Evolutionary conservation across 2,888 invertebrate species (phyloP).

Genomic region (Nowickia ferox): DNA sequence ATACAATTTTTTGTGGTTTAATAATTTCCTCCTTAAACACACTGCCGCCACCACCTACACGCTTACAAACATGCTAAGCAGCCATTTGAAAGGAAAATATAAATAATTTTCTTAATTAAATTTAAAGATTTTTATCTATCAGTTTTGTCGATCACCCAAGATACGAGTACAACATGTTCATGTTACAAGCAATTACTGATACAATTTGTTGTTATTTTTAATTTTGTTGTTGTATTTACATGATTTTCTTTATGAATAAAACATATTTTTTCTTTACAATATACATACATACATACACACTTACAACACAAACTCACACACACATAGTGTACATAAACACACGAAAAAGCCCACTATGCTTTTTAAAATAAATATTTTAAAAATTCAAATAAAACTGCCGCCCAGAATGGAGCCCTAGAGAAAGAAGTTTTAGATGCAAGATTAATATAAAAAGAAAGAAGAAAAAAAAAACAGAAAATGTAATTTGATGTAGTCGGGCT

Average conservation of each 20-base stretch:
- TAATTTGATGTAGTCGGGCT: constrained; percentile 31
- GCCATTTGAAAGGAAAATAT: not conserved
- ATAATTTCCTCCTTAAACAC: constrained; percentile 11
- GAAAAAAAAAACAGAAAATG: constrained; percentile 20
- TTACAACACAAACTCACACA: not conserved
- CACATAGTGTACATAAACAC: not conserved
- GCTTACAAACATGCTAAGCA: not conserved
- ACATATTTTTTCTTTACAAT: constrained; percentile 48
- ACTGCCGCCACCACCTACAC: constrained; percentile 49
- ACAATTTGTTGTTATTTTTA: not conserved
- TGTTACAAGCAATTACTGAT: constrained; percentile 9
- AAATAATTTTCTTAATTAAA: constrained; percentile 58
- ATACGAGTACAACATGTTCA: not conserved
- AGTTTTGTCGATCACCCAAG: constrained; percentile 59
- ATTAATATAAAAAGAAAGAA: not conserved
- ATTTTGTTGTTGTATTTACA: constrained; percentile 12
- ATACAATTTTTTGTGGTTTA: constrained; percentile 2
- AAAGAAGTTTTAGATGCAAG: constrained; percentile 17
- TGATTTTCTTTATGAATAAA: constrained; percentile 54
- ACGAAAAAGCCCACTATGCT: constrained; percentile 44
- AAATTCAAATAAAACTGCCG: constrained; percentile 64
- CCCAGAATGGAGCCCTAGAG: constrained; percentile 26
- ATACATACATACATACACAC: too few relatives aligned
- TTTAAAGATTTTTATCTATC: constrained; percentile 60
- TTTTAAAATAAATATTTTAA: constrained; percentile 9